Percentiles rank a stretch among this genome's conserved stretches.
These are phyloP conservation scores for Cottoperca gobio DNA, from an alignment of 2,797 vertebrate genomes.

Conservation along the genomic window DNA sequence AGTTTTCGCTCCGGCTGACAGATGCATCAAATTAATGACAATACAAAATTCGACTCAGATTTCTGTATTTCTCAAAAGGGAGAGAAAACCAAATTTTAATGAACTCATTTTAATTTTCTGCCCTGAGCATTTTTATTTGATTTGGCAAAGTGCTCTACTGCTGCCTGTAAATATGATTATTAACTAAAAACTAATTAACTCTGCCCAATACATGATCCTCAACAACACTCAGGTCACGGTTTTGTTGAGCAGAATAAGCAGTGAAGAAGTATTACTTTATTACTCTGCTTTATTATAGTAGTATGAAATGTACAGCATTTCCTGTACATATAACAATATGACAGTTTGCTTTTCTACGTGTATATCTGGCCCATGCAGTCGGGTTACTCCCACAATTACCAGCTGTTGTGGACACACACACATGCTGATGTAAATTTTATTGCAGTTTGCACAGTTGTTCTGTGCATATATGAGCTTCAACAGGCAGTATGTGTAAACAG, in stretches of 20 bases:
- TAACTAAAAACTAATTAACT: slow-evolving; percentile 57
- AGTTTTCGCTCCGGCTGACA: neutral
- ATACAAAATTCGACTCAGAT: neutral
- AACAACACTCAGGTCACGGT: neutral
- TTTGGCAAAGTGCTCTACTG: slow-evolving; percentile 44
- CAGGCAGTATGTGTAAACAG: slow-evolving; percentile 75
- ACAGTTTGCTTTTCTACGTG: slow-evolving; percentile 36
- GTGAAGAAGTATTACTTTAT: neutral
- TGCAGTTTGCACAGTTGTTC: slow-evolving; percentile 72
- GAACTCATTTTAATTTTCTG: slow-evolving; percentile 21
- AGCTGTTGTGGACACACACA: slow-evolving; percentile 58
- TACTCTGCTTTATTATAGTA: slow-evolving; percentile 6
- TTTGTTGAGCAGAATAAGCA: slow-evolving; percentile 14
- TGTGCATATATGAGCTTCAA: slow-evolving; percentile 69
- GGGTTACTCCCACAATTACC: slow-evolving; percentile 42
- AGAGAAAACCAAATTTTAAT: neutral
- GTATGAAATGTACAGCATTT: slow-evolving; percentile 21
- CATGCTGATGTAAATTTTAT: slow-evolving; percentile 58
- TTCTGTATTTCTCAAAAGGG: neutral
- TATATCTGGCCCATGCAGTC: slow-evolving; percentile 12
- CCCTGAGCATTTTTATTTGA: slow-evolving; percentile 38
- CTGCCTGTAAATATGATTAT: slow-evolving; percentile 53
- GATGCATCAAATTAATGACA: neutral
- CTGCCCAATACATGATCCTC: slow-evolving; percentile 43
- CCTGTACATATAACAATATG: slow-evolving; percentile 19